Evolutionary conservation across 1,140 invertebrate species (phyloP).

Genomic region (Homalodisca vitripennis): DNA sequence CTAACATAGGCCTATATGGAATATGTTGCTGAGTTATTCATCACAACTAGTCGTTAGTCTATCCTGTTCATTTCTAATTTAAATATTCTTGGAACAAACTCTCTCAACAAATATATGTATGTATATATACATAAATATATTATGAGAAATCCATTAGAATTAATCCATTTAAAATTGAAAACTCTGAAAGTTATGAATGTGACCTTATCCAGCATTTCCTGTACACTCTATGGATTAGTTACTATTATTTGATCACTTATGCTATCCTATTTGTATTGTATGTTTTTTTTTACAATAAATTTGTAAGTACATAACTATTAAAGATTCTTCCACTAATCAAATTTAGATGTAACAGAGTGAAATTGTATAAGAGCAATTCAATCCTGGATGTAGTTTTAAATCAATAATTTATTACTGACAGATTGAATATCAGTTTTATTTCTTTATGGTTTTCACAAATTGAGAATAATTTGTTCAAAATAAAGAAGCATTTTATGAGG

Average conservation of each 20-base stretch:
- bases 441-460: too few species aligned
- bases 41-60: slow-evolving; percentile 3
- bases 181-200: not conserved
- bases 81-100: not conserved
- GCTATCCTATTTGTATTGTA: slow-evolving; percentile 13
- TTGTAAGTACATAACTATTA: not conserved
- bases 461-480: too few species aligned
- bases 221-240: not conserved
- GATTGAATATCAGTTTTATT: too few species aligned
- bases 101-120: not conserved
- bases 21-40: not conserved
- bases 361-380: too few species aligned
- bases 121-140: too few species aligned
- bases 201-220: slow-evolving; percentile 12
- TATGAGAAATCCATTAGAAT: not conserved
- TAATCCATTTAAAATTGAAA: not conserved
- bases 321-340: not conserved
- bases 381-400: too few species aligned
- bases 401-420: too few species aligned
- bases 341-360: too few species aligned
- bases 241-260: not conserved
- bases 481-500: too few species aligned
- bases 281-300: slow-evolving; percentile 18
- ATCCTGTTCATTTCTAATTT: not conserved
- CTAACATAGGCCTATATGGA: slow-evolving; percentile 1